These are phyloP conservation scores for Cheilosia variabilis DNA, from an alignment of 2,888 invertebrate species.

Conservation along the genomic window DNA sequence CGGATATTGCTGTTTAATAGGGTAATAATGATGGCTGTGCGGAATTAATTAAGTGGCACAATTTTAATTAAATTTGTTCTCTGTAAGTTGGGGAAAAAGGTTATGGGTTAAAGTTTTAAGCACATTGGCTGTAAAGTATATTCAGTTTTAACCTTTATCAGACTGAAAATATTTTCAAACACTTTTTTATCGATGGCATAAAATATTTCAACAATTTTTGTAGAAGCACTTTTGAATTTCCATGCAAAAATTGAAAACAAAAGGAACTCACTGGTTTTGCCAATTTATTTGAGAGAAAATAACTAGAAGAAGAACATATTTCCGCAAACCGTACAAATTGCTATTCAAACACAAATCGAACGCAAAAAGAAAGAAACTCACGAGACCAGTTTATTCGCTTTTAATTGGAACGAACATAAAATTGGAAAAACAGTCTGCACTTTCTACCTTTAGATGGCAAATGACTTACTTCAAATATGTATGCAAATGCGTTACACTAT, in stretches of 20 bases:
- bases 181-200: neutral
- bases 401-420: slow-evolving; percentile 20
- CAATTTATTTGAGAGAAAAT: neutral
- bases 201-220: neutral
- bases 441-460: neutral
- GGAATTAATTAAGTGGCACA: slow-evolving; percentile 73
- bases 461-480: slow-evolving; percentile 19
- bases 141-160: neutral
- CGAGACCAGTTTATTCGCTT: slow-evolving; percentile 4
- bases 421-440: neutral
- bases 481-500: slow-evolving; percentile 23
- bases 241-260: neutral
- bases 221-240: neutral
- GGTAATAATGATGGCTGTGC: slow-evolving; percentile 70
- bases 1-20: slow-evolving; percentile 67
- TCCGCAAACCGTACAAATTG: neutral
- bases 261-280: neutral
- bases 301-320: neutral
- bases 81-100: slow-evolving; percentile 40
- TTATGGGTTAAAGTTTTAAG: slow-evolving; percentile 48
- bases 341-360: neutral
- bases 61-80: slow-evolving; percentile 71
- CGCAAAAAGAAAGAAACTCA: neutral
- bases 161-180: neutral
- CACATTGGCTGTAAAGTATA: slow-evolving; percentile 17